Base-by-base conservation (phyloP, 2,113 vertebrate genomes). In the Lophius piscatorius region DNA sequence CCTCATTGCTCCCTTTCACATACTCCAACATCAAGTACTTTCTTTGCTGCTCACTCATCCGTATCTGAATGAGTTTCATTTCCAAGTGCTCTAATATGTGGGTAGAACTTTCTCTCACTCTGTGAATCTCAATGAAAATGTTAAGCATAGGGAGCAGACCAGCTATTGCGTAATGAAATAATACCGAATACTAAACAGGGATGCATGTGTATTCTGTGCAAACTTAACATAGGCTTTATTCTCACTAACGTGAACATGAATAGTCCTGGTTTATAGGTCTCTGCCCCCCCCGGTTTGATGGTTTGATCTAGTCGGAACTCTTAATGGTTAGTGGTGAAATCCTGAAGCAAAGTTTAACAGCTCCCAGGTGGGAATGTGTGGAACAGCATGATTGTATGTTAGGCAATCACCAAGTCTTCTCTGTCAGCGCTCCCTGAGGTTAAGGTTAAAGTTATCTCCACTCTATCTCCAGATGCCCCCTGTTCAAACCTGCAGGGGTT, bases 401-500 rank as follows among this genome's bases (percentile, higher is more conserved):
- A 48, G 63, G 56, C 62, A 33, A 11, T 20, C 14, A 1, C 31
- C 26, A 12, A 34, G 39, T 55, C 38, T 18, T 34, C 54, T 50
- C 52, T 17, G 9, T 50, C 55, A 29, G 9, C 31, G 38, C 20
- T 2, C 16, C 29, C 49, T 17, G 8, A 62, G 24, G 24, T 38
- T 18, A 69, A 59, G 26, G 63, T 66, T 55, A 64, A 78, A 65
- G 26, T 46, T 11, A 50, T 46, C 35, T 39, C 40, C 34, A 28
- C 22, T 22, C 33, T 39, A 41, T 63, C n/a, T 49, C 18, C 90
- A 99, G 97, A 98, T 39, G 94, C 93, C 0, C 94, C 94, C 0
- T 99, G 97, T 55, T 98, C 97, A 5, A 92, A 90, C 85, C 92
- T 98, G 90, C 91, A 98, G 81, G 97, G 97, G 10, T 92, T 98